Evolutionary conservation across 1,140 invertebrate genomes (phyloP).

Genomic region (Danaus melanippus): DNA sequence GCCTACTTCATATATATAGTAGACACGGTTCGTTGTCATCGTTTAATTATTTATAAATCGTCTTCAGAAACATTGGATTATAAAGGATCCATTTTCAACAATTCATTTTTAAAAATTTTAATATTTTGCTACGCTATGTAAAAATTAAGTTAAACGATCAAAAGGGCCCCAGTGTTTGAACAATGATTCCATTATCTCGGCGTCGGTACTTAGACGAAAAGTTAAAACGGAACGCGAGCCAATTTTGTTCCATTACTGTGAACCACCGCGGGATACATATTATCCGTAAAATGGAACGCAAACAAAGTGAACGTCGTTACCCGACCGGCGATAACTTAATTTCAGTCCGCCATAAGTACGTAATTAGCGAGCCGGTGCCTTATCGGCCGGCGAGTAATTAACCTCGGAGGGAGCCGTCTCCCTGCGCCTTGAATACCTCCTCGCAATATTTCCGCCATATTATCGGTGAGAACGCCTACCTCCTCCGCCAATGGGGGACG

Average conservation of each 20-base stretch:
- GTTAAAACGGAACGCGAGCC: constrained; percentile 61
- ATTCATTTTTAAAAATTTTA: background rate
- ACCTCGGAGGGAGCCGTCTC: constrained; percentile 46
- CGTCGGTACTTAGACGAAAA: constrained; percentile 47
- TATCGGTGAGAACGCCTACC: constrained; percentile 63
- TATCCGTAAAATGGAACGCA: constrained; percentile 68
- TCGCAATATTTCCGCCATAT: constrained; percentile 69
- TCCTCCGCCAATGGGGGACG: constrained; percentile 62
- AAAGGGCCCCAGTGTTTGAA: constrained; percentile 52
- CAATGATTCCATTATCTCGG: constrained; percentile 64
- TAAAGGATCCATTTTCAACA: no score
- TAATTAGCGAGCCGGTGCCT: constrained; percentile 71
- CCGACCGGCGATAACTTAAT: constrained; percentile 70
- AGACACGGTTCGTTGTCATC: background rate
- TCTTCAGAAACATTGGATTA: background rate
- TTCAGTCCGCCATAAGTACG: constrained; percentile 71
- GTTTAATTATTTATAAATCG: constrained; percentile 2
- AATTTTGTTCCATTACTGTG: constrained; percentile 67
- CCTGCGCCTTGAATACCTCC: constrained; percentile 63
- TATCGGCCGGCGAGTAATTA: constrained; percentile 70
- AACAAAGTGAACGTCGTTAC: constrained; percentile 68
- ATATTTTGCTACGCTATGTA: constrained; percentile 17
- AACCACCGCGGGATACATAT: constrained; percentile 54
- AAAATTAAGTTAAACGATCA: constrained; percentile 65
- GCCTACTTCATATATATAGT: constrained; percentile 18